Percentiles rank a stretch among this genome's conserved stretches.
Conservation (phyloP, 2,797 vertebrate genomes). For the Buceros bicornis region DNA sequence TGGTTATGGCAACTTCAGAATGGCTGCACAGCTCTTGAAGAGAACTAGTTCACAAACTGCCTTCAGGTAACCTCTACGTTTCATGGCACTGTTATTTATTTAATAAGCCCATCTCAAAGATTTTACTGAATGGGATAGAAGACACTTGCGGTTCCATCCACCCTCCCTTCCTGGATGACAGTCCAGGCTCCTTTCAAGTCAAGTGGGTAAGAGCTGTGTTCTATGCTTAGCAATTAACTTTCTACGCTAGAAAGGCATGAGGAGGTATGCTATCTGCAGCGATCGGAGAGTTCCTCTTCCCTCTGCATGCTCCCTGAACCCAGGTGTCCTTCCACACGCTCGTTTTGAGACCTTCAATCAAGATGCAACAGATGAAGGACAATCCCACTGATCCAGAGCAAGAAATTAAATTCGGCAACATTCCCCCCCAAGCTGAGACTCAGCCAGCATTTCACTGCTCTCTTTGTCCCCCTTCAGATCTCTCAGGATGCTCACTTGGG, state of each 20-base stretch:
- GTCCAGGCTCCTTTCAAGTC: not conserved
- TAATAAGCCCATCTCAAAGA: not conserved
- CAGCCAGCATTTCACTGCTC: not conserved
- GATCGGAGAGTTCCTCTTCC: not conserved
- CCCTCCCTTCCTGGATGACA: fast-evolving
- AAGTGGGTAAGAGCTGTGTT: not conserved
- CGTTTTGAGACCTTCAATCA: not conserved
- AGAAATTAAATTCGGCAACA: not conserved
- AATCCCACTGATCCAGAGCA: not conserved
- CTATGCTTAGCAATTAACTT: not conserved
- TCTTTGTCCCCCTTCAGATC: not conserved
- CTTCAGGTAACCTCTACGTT: not conserved
- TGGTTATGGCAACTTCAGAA: constrained; percentile 6
- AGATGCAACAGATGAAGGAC: not conserved
- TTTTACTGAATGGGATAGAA: not conserved
- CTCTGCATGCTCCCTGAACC: not conserved
- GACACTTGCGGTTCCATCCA: not conserved
- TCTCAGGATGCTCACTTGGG: not conserved
- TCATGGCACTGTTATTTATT: not conserved
- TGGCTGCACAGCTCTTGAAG: not conserved
- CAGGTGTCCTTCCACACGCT: not conserved
- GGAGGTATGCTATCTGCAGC: not conserved
- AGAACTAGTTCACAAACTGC: constrained; percentile 5
- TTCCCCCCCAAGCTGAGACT: not conserved
- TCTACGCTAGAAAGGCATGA: not conserved